phyloP scores from a whole-genome alignment of 2,113 vertebrate genomes.

The Engystomops pustulosus region DNA sequence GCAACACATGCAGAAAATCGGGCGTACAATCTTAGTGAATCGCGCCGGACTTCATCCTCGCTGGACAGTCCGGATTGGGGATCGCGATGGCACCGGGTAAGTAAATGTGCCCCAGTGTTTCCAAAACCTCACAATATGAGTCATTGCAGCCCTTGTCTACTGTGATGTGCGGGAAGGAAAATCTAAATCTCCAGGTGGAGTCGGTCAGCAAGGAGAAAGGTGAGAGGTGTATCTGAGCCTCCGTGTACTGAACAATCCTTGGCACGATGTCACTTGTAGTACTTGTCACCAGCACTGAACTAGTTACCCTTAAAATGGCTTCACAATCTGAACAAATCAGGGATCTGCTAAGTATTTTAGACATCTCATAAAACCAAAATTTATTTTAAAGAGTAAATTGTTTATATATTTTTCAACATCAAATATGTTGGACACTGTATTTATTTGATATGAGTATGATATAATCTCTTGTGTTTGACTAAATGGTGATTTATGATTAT shows the following conservation, averaged over 20 bases:
- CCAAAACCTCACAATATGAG: too few relatives aligned
- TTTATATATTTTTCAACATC: too few relatives aligned
- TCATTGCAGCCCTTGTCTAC: too few relatives aligned
- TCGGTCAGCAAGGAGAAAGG: neutral
- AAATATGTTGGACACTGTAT: neutral
- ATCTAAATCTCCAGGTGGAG: neutral
- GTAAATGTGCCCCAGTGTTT: too few relatives aligned
- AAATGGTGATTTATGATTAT: neutral
- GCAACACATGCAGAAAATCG: too few relatives aligned
- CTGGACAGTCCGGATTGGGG: too few relatives aligned
- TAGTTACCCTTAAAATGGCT: too few relatives aligned
- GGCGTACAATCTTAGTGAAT: too few relatives aligned
- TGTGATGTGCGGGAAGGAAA: neutral
- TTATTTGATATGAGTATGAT: neutral
- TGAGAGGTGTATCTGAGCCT: neutral
- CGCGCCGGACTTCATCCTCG: too few relatives aligned
- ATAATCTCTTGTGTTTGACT: neutral
- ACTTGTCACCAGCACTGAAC: neutral
- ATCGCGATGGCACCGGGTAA: too few relatives aligned
- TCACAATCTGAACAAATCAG: too few relatives aligned
- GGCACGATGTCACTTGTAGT: neutral
- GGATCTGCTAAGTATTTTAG: neutral
- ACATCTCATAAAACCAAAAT: neutral
- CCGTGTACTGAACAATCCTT: neutral
- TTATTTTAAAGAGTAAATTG: neutral